phyloP scores from a whole-genome alignment of 2,888 invertebrate species.

The Margaritifera margaritifera region DNA sequence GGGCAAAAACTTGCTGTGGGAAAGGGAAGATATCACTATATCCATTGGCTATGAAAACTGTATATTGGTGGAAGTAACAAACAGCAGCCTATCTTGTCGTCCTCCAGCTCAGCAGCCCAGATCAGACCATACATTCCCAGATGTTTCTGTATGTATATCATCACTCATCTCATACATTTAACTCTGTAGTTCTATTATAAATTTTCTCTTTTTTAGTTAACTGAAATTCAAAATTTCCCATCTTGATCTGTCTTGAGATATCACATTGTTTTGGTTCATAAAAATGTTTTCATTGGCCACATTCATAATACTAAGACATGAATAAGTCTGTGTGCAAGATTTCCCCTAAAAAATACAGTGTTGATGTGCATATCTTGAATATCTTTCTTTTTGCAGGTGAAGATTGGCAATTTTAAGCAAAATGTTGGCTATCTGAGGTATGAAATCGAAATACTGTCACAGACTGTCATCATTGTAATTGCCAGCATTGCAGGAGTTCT shows the following conservation, averaged over 20 bases:
- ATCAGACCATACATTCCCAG: neutral
- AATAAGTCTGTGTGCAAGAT: too few species aligned
- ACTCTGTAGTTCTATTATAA: too few species aligned
- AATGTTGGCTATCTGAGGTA: conserved; percentile 21
- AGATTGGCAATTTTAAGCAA: conserved; percentile 16
- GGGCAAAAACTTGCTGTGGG: too few species aligned
- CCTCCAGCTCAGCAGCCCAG: conserved; percentile 2
- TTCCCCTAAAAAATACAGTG: too few species aligned
- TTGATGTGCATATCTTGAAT: neutral
- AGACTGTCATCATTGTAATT: conserved; percentile 7
- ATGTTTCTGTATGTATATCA: too few species aligned
- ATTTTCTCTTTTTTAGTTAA: too few species aligned
- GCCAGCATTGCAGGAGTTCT: conserved; percentile 4
- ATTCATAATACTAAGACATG: too few species aligned
- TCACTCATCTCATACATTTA: too few species aligned
- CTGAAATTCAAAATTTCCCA: too few species aligned
- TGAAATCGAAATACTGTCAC: neutral
- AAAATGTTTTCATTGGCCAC: too few species aligned
- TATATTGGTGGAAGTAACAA: conserved; percentile 4
- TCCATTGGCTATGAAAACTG: conserved; percentile 9
- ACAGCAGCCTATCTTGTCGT: neutral
- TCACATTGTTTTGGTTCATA: too few species aligned
- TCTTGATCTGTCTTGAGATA: too few species aligned
- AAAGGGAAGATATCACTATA: conserved; percentile 3
- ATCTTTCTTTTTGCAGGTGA: conserved; percentile 17